Percentiles rank a stretch among this genome's conserved stretches.
These are phyloP conservation scores for Turritopsis rubra DNA, from an alignment of 30 jellyfish, hydroid and myxozoan species.

Conservation along the genomic window DNA sequence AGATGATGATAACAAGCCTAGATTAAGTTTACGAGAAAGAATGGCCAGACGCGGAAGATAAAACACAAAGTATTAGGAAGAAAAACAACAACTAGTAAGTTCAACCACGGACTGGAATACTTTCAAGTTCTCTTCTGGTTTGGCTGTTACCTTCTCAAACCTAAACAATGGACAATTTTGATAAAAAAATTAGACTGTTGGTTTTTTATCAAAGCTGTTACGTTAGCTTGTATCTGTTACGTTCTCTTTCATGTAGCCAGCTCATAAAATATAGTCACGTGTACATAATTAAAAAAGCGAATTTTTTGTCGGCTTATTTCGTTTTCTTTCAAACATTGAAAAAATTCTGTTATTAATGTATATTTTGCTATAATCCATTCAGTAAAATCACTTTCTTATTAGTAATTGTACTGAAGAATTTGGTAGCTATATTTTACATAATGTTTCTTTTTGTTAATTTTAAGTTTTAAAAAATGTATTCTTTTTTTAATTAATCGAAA, in stretches of 20 bases:
- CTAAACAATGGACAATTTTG: neutral
- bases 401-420: neutral
- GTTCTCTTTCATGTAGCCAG: neutral
- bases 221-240: neutral
- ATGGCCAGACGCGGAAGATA: slow-evolving; percentile 48
- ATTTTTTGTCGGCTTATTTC: neutral
- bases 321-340: neutral
- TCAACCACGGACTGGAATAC: neutral
- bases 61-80: neutral
- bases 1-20: slow-evolving; percentile 17
- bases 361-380: neutral
- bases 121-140: neutral
- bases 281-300: neutral
- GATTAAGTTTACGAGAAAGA: slow-evolving; percentile 39
- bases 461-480: neutral
- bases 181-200: neutral
- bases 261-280: neutral
- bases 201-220: neutral
- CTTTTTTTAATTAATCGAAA: neutral
- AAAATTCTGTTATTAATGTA: too few species aligned
- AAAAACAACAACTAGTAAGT: neutral
- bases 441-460: too few species aligned
- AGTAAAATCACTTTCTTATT: neutral
- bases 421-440: neutral
- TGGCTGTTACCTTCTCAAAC: neutral